Conservation (phyloP, 2,113 vertebrate genomes). For the Coptodon bakossiorum region DNA sequence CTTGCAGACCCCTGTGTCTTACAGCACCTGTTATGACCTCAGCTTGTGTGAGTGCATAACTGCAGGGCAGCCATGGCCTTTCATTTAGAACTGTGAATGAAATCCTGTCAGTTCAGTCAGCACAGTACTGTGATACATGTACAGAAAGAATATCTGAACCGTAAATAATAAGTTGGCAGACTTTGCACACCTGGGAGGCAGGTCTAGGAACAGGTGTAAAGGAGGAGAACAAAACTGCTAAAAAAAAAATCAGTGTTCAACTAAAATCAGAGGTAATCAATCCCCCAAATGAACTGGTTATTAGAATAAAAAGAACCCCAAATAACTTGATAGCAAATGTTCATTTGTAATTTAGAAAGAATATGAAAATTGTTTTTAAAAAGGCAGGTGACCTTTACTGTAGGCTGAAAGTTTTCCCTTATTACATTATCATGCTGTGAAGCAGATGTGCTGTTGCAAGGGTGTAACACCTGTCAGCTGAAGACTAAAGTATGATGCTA, state of each 20-base stretch:
- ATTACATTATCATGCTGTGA: not conserved
- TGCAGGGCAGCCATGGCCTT: not conserved
- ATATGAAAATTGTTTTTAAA: not conserved
- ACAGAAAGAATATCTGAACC: not conserved
- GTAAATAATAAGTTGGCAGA: not conserved
- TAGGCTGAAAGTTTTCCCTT: not conserved
- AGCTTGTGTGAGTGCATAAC: not conserved
- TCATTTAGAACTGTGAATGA: conserved; percentile 14
- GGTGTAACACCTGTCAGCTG: not conserved
- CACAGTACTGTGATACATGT: not conserved
- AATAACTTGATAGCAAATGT: not conserved
- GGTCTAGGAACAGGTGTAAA: not conserved
- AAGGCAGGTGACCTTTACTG: not conserved
- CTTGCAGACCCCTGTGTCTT: not conserved
- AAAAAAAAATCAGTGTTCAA: not conserved
- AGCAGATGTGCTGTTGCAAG: not conserved
- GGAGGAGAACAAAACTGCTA: not conserved
- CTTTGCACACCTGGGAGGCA: not conserved
- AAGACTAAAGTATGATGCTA: not conserved
- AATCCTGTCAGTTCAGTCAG: conserved; percentile 9
- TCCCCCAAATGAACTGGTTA: not conserved
- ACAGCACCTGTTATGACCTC: not conserved
- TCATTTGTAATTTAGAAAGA: not conserved
- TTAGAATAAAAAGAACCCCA: not conserved
- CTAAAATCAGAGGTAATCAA: not conserved